Percentiles rank a stretch among this genome's conserved stretches.
Evolutionary conservation across 1,140 invertebrate genomes (phyloP).

Genomic region (Acromyrmex heyeri): DNA sequence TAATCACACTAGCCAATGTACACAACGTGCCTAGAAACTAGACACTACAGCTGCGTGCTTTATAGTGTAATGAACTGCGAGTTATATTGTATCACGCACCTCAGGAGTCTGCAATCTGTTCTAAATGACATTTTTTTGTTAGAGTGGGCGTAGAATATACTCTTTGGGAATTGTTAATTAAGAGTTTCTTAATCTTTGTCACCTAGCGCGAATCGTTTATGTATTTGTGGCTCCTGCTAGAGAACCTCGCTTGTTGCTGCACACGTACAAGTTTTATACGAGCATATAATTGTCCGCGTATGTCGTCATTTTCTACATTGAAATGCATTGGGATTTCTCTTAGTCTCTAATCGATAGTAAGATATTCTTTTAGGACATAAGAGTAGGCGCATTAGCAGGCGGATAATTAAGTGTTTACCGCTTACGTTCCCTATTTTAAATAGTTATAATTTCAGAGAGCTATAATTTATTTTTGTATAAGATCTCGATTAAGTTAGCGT

Average conservation of each 20-base stretch:
- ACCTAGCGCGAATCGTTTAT: neutral
- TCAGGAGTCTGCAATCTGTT: slow-evolving; percentile 19
- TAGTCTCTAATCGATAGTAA: neutral
- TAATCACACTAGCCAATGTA: slow-evolving; percentile 50
- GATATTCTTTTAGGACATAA: slow-evolving; percentile 3
- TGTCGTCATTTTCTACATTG: slow-evolving; percentile 43
- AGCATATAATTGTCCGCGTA: slow-evolving; percentile 38
- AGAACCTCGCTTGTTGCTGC: slow-evolving; percentile 37
- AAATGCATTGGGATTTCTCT: slow-evolving; percentile 38
- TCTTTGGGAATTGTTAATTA: neutral
- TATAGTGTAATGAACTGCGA: slow-evolving; percentile 13
- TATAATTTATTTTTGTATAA: slow-evolving; percentile 80
- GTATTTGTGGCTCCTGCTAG: slow-evolving; percentile 29
- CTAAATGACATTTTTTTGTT: slow-evolving; percentile 9
- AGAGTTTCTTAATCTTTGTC: slow-evolving; percentile 13
- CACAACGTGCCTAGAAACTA: slow-evolving; percentile 41
- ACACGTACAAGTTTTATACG: slow-evolving; percentile 44
- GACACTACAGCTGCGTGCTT: slow-evolving; percentile 29
- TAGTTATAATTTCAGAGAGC: slow-evolving; percentile 58
- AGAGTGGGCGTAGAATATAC: slow-evolving; percentile 18
- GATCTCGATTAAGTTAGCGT: slow-evolving; percentile 77
- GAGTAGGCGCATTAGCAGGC: neutral
- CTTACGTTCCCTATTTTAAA: slow-evolving; percentile 52
- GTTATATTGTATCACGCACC: slow-evolving; percentile 16
- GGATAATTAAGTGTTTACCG: slow-evolving; percentile 18